Conservation (phyloP, 92 coral and sea anemone species). For the Porites divaricata region DNA sequence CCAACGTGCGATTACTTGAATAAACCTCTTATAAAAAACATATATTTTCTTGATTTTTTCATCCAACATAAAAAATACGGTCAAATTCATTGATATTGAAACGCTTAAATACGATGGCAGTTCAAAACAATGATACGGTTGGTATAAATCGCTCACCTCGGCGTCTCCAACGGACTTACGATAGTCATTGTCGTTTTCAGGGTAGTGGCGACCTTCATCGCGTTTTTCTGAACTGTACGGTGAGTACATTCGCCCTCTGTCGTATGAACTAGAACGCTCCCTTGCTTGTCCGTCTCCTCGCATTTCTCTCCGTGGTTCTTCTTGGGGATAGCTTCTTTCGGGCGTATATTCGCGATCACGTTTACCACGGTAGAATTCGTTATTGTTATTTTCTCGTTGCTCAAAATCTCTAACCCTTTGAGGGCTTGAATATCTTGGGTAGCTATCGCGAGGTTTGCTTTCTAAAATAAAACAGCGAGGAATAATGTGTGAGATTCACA, state of each 20-base stretch:
- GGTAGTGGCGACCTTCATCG: conserved; percentile 17
- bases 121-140: background rate
- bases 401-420: conserved; percentile 45
- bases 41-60: background rate
- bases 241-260: conserved; percentile 26
- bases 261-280: conserved; percentile 23
- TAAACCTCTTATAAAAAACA: background rate
- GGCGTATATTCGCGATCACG: conserved; percentile 27
- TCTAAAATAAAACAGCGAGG: conserved; percentile 20
- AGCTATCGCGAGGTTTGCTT: conserved; percentile 27
- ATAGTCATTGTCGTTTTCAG: conserved; percentile 29
- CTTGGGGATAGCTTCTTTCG: conserved; percentile 19
- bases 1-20: conserved; percentile 7
- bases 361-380: conserved; percentile 41
- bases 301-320: conserved; percentile 44
- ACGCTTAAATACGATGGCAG: background rate
- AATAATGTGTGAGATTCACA: background rate
- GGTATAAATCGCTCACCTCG: conserved; percentile 13
- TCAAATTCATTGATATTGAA: background rate
- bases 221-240: conserved; percentile 24
- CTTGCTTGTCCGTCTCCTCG: conserved; percentile 24
- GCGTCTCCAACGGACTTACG: conserved; percentile 44
- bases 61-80: background rate
- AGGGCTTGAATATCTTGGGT: conserved; percentile 34
- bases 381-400: conserved; percentile 42